Conservation (phyloP, 2,888 invertebrate genomes). For the Frankliniella intonsa region DNA sequence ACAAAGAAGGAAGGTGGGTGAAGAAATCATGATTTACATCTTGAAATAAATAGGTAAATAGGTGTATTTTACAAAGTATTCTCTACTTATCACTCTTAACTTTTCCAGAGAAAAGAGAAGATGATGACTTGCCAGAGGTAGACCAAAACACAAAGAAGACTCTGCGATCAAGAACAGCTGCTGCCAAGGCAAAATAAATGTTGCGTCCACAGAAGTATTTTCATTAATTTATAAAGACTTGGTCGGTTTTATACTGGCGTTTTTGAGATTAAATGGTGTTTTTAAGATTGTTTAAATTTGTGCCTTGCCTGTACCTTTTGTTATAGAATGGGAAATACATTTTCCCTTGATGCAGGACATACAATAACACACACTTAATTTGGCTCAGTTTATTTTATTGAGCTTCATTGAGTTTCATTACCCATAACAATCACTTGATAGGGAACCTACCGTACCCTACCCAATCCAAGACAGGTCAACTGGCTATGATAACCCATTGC, state of each 20-base stretch:
- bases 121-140: conserved; percentile 88
- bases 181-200: conserved; percentile 51
- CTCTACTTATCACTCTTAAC: conserved; percentile 37
- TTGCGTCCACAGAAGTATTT: not conserved
- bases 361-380: not conserved
- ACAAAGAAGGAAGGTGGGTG: conserved; percentile 42
- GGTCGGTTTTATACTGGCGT: not conserved
- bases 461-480: no score
- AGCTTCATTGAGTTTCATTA: not conserved
- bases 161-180: conserved; percentile 57
- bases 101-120: conserved; percentile 65
- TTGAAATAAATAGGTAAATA: not conserved
- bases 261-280: conserved; percentile 22
- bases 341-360: not conserved
- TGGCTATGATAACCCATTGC: not conserved
- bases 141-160: conserved; percentile 84
- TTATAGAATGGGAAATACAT: not conserved
- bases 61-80: conserved; percentile 15
- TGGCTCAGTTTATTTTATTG: conserved; percentile 3
- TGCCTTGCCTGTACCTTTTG: not conserved
- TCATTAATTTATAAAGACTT: conserved; percentile 16
- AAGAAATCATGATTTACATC: not conserved
- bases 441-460: not conserved
- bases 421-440: not conserved
- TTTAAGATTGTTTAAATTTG: conserved; percentile 13